These are phyloP conservation scores for Eupeodes corollae DNA, from an alignment of 1,140 invertebrate genomes.

Conservation along the genomic window DNA sequence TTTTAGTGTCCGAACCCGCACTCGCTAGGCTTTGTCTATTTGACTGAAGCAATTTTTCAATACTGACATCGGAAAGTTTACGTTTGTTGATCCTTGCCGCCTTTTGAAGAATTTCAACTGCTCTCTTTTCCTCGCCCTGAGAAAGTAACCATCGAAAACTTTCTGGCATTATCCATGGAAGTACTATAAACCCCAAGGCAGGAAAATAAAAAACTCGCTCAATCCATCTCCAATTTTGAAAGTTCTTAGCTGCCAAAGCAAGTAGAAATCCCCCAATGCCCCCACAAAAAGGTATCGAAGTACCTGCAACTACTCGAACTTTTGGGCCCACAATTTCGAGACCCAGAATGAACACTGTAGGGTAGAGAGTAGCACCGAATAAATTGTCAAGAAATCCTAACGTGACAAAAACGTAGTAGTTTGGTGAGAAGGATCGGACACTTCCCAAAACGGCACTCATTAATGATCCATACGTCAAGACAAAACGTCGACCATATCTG, in stretches of 20 bases:
- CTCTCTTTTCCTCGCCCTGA: slow-evolving; percentile 51
- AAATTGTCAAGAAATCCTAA: slow-evolving; percentile 54
- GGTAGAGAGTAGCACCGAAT: slow-evolving; percentile 51
- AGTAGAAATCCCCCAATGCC: slow-evolving; percentile 57
- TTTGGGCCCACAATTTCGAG: slow-evolving; percentile 66
- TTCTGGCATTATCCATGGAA: slow-evolving; percentile 48
- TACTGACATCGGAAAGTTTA: slow-evolving; percentile 41
- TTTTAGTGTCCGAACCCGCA: slow-evolving; percentile 10
- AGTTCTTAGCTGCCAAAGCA: slow-evolving; percentile 51
- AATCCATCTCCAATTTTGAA: slow-evolving; percentile 58
- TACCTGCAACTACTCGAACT: slow-evolving; percentile 60
- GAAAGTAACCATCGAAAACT: slow-evolving; percentile 63
- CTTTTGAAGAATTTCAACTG: slow-evolving; percentile 43
- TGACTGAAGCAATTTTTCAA: slow-evolving; percentile 27
- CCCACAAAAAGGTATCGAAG: slow-evolving; percentile 57
- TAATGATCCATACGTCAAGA: slow-evolving; percentile 45
- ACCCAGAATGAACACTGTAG: slow-evolving; percentile 48
- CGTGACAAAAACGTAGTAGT: slow-evolving; percentile 48
- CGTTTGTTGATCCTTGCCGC: slow-evolving; percentile 58
- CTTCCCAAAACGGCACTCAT: slow-evolving; percentile 49
- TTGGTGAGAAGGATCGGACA: slow-evolving; percentile 49
- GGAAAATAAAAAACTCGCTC: slow-evolving; percentile 55
- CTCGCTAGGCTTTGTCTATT: slow-evolving; percentile 20
- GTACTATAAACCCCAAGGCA: slow-evolving; percentile 50
- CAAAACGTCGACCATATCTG: slow-evolving; percentile 51